Base-by-base conservation (phyloP, 2,113 vertebrate genomes). In the Ictidomys tridecemlineatus region DNA sequence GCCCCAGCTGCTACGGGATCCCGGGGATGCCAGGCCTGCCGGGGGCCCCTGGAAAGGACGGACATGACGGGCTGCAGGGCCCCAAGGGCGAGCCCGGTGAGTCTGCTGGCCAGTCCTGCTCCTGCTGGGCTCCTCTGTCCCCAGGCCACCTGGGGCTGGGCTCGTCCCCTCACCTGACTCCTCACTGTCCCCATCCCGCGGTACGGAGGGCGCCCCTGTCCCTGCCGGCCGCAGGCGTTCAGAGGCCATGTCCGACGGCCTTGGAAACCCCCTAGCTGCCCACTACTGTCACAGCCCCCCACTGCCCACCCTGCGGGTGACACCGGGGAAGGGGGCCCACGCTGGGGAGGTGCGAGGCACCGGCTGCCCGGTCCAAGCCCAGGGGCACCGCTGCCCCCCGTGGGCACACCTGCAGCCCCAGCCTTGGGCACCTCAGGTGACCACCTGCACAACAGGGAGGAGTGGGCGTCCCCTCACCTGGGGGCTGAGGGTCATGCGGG, bases 11-110 rank as follows among this genome's bases (percentile, higher is more conserved):
- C 96, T 98, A 98, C 1, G 99, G 99, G 6, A 79, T 79, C 42
- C 99, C 99, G 4, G 99, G 99, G 2, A 97, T 99, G 76, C 99
- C 99, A 0, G 99, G 99, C 51, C 94, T 99, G 53, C 99, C 99
- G 0, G 99, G 99, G 0, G 2, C 98, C 3, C 99, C 99, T 0
- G 99, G 99, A 74, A 99, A 97, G 95, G 99, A 99, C 9, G 99
- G 99, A 4, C 97, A 99, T 0, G 98, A 99, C 1, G 99, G 99
- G 30, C 74, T 96, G 45, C 98, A 93, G 42, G 99, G 99, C 96
- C 95, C 98, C 92, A 99, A 99, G 98, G 99, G 99, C 0, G 99
- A 99, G 22, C 98, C 98, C 98, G 99, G 99, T 99, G 97, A 98
- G 97, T 97, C 28, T 70, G 87, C 39, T 39, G 39, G 39, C 39